Base-by-base conservation (phyloP, 2,888 invertebrate genomes). In the Lepetodrilus schrolli region DNA sequence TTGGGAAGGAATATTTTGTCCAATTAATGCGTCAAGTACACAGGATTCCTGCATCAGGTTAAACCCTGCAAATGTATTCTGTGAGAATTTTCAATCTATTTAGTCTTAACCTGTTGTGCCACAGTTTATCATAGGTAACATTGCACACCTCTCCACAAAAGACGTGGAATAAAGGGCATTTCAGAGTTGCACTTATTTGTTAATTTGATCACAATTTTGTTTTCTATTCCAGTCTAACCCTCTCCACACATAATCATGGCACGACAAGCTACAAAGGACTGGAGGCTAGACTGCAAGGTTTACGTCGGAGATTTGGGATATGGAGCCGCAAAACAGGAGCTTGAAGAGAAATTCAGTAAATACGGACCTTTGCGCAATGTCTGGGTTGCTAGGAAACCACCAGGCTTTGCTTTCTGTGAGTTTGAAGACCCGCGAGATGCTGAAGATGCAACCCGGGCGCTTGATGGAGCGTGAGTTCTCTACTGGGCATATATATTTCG, bases 331-430 rank as follows among this genome's bases (percentile, higher is more conserved):
- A 96, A 96, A 91, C 95, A 95, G 89, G 96, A 96, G 91, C 93
- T 90, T 75, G 96, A 97, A 90, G 95, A 94, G 86, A 94, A 95
- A 8, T 97, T 97, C 90, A 93, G 94, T 74, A 95, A 96, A 91
- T 97, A 95, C 90, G 97, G 97, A 7, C 95, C 95, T 49, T 92
- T 96, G 79, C 93, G 95, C 83, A 96, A 96, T 91, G 96, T 96
- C 51, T 97, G 96, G 96, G 96, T 97, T 71, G 96, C 96, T 0
- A 92, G 96, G 85, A 96, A 96, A 88, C 97, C 96, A 51, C 96
- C 96, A 8, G 96, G 91, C 4, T 91, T 91, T 83, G 91, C 91
- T 8, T 91, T 91, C 80, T 89, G 91, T n/a, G 90, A 90, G 75
- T 91, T 88, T 80, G 89, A 89, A 49, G 85, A 85, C 70, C 80